Base-by-base conservation (phyloP, 64 coral and sea anemone genomes). In the Montipora capricornis region DNA sequence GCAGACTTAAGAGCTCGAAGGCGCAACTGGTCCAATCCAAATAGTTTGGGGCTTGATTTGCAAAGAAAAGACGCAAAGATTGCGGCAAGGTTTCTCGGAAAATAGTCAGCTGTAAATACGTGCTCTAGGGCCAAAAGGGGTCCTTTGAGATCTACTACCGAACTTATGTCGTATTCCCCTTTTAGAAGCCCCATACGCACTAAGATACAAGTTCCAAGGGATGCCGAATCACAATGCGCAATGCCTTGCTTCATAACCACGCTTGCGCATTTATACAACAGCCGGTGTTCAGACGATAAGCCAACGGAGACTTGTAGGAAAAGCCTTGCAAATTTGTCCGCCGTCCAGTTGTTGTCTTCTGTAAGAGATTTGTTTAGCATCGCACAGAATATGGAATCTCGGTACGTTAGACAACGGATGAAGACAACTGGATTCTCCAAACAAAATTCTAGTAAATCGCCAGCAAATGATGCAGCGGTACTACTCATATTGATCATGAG, bases 171-270 rank as follows among this genome's bases (percentile, higher is more conserved):
- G 6, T 17, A 52, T 48, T 97, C 95, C 17, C 88, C 87, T 78
- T 97, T 97, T 8, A 97, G 81, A 80, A 97, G 92, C 4, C 95
- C 95, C 95, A 94, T 94, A 37, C 95, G 75, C 13, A 90, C 80
- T 10, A 97, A 84, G 59, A 97, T 76, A 11, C 88, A 87, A 68
- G 83, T 94, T 8, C 77, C 88, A 51, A 97, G 76, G 53, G 26
- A 80, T 9, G 64, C n/a, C 1, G 59, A 60, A 71, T 73, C 46
- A 14, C 62, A 50, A 20, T 92, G 80, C 22, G 15, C 62, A 74
- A 83, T 44, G 4, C 67, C 81, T 5, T 60, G 26, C 16, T 64
- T 48, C 58, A 93, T 49, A 44, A 93, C 26, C n/a, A 49, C n/a
- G 44, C 49, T 83, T 44, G 76, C 83, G 49, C 57, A 78, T 19